Conservation (phyloP, 2,888 invertebrate genomes). For the Drosophila differens region DNA sequence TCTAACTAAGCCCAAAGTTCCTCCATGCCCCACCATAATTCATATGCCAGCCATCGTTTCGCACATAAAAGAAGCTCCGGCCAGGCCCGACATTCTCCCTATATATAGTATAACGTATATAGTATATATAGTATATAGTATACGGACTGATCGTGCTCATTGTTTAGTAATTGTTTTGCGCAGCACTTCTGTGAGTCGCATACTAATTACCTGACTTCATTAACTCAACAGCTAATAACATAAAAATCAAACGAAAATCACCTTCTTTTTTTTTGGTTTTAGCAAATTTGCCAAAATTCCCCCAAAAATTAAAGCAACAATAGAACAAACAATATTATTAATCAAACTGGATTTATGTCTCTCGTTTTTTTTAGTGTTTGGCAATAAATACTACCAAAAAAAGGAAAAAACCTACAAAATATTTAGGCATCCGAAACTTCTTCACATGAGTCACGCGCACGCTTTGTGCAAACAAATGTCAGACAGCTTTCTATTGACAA, state of each 20-base stretch:
- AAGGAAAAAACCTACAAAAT: constrained; percentile 8
- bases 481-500: constrained; percentile 63
- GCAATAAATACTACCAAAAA: constrained; percentile 6
- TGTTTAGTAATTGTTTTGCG: constrained; percentile 71
- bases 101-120: constrained; percentile 6
- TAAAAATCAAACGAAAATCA: constrained; percentile 61
- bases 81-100: constrained; percentile 24
- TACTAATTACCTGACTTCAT: constrained; percentile 55
- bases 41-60: constrained; percentile 73
- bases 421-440: constrained; percentile 7
- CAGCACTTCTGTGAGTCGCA: constrained; percentile 67
- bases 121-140: constrained; percentile 39
- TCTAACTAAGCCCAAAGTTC: constrained; percentile 37
- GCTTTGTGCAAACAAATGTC: constrained; percentile 36
- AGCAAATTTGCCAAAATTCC: constrained; percentile 45
- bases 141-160: constrained; percentile 69
- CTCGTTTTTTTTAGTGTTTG: constrained; percentile 20
- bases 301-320: constrained; percentile 46
- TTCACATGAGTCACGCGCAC: constrained; percentile 36
- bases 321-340: constrained; percentile 33
- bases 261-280: constrained; percentile 24
- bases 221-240: constrained; percentile 37
- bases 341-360: constrained; percentile 66
- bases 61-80: constrained; percentile 66
- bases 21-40: constrained; percentile 64